Conservation (phyloP, 2,797 vertebrate species). For the Brachyrhaphis roseni region DNA sequence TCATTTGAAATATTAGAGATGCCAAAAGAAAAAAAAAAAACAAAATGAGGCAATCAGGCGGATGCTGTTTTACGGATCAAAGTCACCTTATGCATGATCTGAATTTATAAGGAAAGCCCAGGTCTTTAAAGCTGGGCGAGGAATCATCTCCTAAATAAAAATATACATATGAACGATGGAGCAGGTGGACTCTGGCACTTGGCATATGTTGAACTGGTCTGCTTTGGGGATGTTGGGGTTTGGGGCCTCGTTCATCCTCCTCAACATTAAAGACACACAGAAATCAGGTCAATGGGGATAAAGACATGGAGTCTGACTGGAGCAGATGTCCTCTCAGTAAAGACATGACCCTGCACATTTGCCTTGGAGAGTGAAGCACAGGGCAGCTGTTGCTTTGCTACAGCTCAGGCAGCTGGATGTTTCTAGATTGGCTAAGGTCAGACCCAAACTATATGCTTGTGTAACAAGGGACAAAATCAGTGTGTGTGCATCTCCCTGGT, state of each 20-base stretch:
- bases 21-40: conserved; percentile 23
- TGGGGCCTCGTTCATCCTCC: conserved; percentile 34
- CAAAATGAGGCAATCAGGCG: conserved; percentile 33
- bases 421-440: conserved; percentile 54
- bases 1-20: conserved; percentile 30
- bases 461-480: not conserved
- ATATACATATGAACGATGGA: conserved; percentile 24
- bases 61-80: conserved; percentile 42
- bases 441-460: conserved; percentile 4
- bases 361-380: conserved; percentile 42
- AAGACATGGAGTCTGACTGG: conserved; percentile 44
- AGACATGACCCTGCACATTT: conserved; percentile 52
- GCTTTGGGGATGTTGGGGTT: conserved; percentile 14
- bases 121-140: conserved; percentile 12
- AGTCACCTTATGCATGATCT: conserved; percentile 45
- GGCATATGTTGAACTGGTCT: conserved; percentile 41
- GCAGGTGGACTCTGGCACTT: conserved; percentile 7
- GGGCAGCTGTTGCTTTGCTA: conserved; percentile 65
- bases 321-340: conserved; percentile 72
- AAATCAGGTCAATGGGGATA: conserved; percentile 42
- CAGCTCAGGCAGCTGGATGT: conserved; percentile 44
- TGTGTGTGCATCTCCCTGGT: not conserved
- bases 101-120: conserved; percentile 34
- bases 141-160: conserved; percentile 17
- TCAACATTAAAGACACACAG: conserved; percentile 38